Base-by-base conservation (phyloP, 1,140 invertebrate genomes). In the Pseudoatta argentina region DNA sequence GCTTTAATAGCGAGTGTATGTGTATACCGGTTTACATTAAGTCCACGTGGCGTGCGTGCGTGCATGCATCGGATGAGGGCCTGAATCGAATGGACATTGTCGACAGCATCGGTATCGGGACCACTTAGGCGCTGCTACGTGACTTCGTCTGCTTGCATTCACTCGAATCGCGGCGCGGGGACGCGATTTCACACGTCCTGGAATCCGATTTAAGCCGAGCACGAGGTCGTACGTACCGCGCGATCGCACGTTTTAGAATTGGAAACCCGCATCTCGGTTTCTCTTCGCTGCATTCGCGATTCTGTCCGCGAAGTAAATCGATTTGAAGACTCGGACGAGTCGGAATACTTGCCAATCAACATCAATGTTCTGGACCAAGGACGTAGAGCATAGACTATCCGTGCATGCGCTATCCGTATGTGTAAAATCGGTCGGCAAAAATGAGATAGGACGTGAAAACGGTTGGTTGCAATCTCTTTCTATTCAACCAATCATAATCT, bases 141-240 rank as follows among this genome's bases (percentile, higher is more conserved):
- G 61, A 66, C 18, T 48, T 34, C 44, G 61, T 27, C 72, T 18
- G n/a, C 53, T 24, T 12, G 73, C 55, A 76, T 59, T 59, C 30
- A 12, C 30, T 39, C 53, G 72, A 3, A 59, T 59, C 53, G 53
- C 53, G n/a, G 53, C 30, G 30, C 69, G 48, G 44, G 21, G 44
- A 53, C 48, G 69, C n/a, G n/a, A 57, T 75, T 77, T 77, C 75
- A 77, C 75, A 63, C 34, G 75, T 78, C 16, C 57, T 30, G 59
- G 24, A 64, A 64, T 64, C 39, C 59, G 59, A 78, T 78, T 78
- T 64, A 66, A 78, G 59, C 39, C 75, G 59, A 77, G 75, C 59
- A 30, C 24, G 39, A 66, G 21, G 61, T 66, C 44, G 57, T n/a
- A 64, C 44, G 57, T n/a, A 64, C 8, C 55, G 57, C 53, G 72